Evolutionary conservation across 2,888 invertebrate species (phyloP), one percentile per base, ranked within the genome.

Genomic region (Coelinius sp.): DNA sequence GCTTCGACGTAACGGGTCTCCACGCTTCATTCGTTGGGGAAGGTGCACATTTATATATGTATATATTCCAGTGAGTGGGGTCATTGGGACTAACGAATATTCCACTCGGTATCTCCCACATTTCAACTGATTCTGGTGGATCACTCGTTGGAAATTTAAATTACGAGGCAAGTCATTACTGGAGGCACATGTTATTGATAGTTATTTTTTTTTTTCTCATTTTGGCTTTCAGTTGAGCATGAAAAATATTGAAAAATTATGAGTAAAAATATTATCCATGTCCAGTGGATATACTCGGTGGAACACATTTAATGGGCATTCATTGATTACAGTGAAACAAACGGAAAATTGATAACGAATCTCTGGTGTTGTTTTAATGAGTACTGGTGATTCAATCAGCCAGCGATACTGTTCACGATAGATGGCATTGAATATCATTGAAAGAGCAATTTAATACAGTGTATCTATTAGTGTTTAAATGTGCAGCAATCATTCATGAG

Each of bases 81-180:
- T 41, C 10, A n/a, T 38, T 38, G 38, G 38, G 38, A 38, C 41
- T 41, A 41, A 41, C 41, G 41, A 41, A 41, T 41, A 41, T 41
- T 41, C 5, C n/a, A n/a, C n/a, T n/a, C n/a, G n/a, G n/a, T 6
- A 1, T 62, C 62, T 69, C 62, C 62, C 49, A 46, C 62, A 49
- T 69, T 49, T 38, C 62, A 38, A 38, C 17, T 22, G 10, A 27
- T 59, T 38, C 25, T 22, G n/a, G 7, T 41, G n/a, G 1, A 41
- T 12, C 41, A 41, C 31, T 31, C 31, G 31, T 4, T 31, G 31
- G 31, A 31, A 4, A 31, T 31, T 31, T 31, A 31, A 31, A 31
- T 31, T 31, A 31, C 31, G 31, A 8, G 8, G 31, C 31, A n/a
- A 8, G 31, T 31, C 31, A 8, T 31, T 31, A 31, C 31, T 31